Conservation (phyloP, 1,140 invertebrate species). For the Diachasma alloeum region DNA sequence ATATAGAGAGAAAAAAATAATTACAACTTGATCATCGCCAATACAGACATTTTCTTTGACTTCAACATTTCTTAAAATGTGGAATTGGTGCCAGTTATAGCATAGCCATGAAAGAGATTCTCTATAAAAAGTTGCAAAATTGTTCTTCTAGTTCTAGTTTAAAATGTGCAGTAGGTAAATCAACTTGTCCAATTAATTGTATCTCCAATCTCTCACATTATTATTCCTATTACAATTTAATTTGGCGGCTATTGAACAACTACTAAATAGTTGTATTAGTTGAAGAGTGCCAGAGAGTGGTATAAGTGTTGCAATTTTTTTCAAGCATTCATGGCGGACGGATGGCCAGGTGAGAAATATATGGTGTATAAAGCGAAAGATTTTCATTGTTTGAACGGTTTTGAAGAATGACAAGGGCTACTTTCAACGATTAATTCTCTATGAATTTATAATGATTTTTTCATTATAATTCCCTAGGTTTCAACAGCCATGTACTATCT, state of each 20-base stretch:
- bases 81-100: neutral
- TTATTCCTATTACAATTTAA: neutral
- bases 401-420: neutral
- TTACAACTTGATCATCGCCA: too few species aligned
- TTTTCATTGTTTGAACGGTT: neutral
- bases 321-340: slow-evolving; percentile 24
- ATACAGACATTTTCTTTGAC: too few species aligned
- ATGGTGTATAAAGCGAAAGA: neutral
- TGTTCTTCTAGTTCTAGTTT: neutral
- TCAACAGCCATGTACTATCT: neutral
- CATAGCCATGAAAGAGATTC: slow-evolving; percentile 18
- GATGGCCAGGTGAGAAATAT: slow-evolving; percentile 14
- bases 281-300: neutral
- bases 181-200: neutral
- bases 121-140: slow-evolving; percentile 18
- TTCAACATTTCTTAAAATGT: too few species aligned
- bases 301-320: neutral
- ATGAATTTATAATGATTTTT: neutral
- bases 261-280: too few species aligned
- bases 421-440: slow-evolving; percentile 8
- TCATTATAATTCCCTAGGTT: neutral
- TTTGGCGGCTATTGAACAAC: neutral
- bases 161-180: slow-evolving; percentile 8
- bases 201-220: neutral
- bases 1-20: too few species aligned